Base-by-base conservation (phyloP, 2,888 invertebrate species). In the Timema cristinae region DNA sequence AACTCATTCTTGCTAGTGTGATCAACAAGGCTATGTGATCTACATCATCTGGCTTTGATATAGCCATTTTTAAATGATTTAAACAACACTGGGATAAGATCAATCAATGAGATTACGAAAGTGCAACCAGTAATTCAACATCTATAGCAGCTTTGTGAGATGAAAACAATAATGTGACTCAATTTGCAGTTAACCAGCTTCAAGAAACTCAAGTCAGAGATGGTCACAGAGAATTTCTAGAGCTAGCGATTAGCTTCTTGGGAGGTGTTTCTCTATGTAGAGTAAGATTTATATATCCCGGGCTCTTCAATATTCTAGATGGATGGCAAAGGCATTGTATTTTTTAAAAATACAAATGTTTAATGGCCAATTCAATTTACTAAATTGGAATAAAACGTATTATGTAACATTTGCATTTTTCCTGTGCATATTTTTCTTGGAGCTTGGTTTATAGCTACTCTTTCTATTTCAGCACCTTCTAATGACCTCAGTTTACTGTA, bases 161-260 rank as follows among this genome's bases (percentile, higher is more conserved):
- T 59, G 13, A 56, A 7, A 56, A 59, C 8, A 32, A 59, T n/a
- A 59, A 9, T 59, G 59, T 59, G 59, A 59, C 15, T 16, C 59
- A 59, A 59, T 59, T 59, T 59, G n/a, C 59, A 59, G 59, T 59
- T 59, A n/a, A 59, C 59, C n/a, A 59, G 13, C 59, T 59, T 59
- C 59, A 59, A 59, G 59, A 59, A 13, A 59, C 59, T 59, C 59
- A n/a, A 59, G 13, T 59, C 59, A 59, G 59, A 59, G 5, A 59
- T 59, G 59, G 32, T n/a, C n/a, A 9, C 5, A 59, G n/a, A 59
- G 59, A 11, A 59, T 59, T 59, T 59, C 15, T 5, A 13, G 59
- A 59, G 59, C 59, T n/a, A 13, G 59, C 59, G n/a, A 59, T 59
- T 7, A 54, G 4, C n/a, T 59, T 59, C 59, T n/a, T 59, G 54